These are phyloP conservation scores for Asarcornis scutulata DNA, from an alignment of 2,113 vertebrate genomes.

Conservation along the genomic window DNA sequence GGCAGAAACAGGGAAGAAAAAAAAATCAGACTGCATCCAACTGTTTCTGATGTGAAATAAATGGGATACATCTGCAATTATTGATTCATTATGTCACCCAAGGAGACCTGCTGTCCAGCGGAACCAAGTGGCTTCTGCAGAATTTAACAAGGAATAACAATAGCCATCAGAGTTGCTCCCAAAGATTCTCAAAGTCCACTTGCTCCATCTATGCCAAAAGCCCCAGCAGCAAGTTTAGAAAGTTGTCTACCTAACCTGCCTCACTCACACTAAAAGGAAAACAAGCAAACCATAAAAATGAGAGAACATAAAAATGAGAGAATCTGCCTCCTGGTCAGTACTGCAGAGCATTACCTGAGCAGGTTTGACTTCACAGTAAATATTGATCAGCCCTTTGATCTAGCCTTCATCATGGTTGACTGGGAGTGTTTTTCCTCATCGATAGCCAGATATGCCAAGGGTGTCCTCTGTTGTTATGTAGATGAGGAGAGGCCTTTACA, in stretches of 20 bases:
- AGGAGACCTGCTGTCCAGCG: neutral
- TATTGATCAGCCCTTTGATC: neutral
- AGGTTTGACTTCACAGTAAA: neutral
- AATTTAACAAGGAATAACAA: neutral
- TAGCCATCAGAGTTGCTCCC: rapidly evolving
- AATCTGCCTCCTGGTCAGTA: neutral
- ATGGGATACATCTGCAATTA: neutral
- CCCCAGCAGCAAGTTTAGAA: neutral
- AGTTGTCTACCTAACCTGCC: neutral
- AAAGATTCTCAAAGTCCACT: neutral
- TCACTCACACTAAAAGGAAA: neutral
- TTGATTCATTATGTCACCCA: neutral
- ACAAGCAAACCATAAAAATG: neutral
- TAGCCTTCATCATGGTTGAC: neutral
- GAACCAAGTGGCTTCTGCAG: neutral
- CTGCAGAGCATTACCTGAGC: neutral
- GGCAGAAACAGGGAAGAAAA: neutral
- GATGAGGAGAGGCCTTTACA: neutral
- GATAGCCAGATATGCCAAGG: neutral
- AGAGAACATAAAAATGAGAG: neutral
- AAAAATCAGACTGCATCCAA: neutral
- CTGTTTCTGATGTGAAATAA: neutral
- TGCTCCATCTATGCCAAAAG: neutral
- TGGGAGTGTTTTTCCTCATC: neutral
- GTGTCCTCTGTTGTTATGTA: neutral